Evolutionary conservation across 2,113 vertebrate species (phyloP).

Genomic region (Ia io): DNA sequence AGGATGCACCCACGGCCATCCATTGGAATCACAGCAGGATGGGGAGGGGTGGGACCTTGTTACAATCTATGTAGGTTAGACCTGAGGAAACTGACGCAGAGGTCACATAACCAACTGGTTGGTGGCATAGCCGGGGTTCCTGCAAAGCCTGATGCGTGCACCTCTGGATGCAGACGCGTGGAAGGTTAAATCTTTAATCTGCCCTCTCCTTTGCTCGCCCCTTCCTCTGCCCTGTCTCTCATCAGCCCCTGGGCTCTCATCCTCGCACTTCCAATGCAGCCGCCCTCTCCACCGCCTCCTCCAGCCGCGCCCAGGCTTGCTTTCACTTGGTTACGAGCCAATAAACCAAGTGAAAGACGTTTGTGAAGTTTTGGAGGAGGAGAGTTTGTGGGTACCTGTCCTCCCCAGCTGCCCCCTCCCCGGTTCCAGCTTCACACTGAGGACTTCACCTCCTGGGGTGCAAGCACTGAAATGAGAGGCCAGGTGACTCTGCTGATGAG

Average conservation of each 20-base stretch:
- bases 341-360: neutral
- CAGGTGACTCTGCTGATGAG: neutral
- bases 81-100: rapidly evolving
- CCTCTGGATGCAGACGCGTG: neutral
- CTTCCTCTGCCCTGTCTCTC: neutral
- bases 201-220: neutral
- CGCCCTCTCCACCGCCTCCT: neutral
- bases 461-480: neutral
- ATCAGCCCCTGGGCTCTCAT: neutral
- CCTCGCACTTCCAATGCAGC: too few relatives aligned
- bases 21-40: rapidly evolving
- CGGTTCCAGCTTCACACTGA: neutral
- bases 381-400: too few relatives aligned
- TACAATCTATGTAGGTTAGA: neutral
- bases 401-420: neutral
- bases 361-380: neutral
- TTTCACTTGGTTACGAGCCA: neutral
- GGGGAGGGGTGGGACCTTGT: too few relatives aligned
- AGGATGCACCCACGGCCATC: rapidly evolving
- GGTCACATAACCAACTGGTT: neutral
- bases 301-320: neutral
- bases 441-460: neutral
- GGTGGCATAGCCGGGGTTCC: neutral
- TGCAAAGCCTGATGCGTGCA: rapidly evolving
- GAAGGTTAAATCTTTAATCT: neutral